phyloP scores from a whole-genome alignment of 2,888 invertebrate genomes.

The Spilarctia lutea region DNA sequence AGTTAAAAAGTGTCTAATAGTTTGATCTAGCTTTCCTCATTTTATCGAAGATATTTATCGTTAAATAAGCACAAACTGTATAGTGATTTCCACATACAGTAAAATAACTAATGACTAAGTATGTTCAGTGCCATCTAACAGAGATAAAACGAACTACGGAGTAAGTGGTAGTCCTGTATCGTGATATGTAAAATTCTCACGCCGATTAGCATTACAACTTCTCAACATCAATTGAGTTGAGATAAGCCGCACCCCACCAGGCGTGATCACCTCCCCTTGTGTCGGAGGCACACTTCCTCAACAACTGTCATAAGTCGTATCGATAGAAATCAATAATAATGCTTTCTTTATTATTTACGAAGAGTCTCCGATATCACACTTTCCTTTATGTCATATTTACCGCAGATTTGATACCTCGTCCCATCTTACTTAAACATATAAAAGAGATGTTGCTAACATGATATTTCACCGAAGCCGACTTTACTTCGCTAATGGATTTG shows the following conservation, averaged over 20 bases:
- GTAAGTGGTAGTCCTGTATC: not conserved
- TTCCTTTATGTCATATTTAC: slow-evolving; percentile 14
- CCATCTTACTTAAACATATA: not conserved
- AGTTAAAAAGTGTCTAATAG: too few relatives aligned
- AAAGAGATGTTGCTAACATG: not conserved
- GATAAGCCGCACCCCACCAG: not conserved
- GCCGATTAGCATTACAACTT: not conserved
- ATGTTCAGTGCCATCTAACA: not conserved
- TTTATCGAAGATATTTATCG: not conserved
- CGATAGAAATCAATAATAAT: slow-evolving; percentile 21
- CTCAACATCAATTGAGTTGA: not conserved
- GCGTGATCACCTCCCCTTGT: not conserved
- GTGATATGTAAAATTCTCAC: not conserved
- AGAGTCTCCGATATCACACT: slow-evolving; percentile 13
- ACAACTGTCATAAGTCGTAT: slow-evolving; percentile 20
- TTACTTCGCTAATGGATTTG: slow-evolving; percentile 15
- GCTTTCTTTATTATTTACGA: slow-evolving; percentile 22
- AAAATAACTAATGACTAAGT: not conserved
- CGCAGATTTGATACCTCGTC: not conserved
- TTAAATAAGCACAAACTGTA: too few relatives aligned
- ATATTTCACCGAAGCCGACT: not conserved
- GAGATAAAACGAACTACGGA: not conserved
- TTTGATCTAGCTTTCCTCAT: too few relatives aligned
- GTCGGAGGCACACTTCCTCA: not conserved
- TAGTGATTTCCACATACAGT: not conserved